Percentiles rank a stretch among this genome's conserved stretches.
phyloP scores from a whole-genome alignment of 2,113 vertebrate genomes.

The Elanoides forficatus region DNA sequence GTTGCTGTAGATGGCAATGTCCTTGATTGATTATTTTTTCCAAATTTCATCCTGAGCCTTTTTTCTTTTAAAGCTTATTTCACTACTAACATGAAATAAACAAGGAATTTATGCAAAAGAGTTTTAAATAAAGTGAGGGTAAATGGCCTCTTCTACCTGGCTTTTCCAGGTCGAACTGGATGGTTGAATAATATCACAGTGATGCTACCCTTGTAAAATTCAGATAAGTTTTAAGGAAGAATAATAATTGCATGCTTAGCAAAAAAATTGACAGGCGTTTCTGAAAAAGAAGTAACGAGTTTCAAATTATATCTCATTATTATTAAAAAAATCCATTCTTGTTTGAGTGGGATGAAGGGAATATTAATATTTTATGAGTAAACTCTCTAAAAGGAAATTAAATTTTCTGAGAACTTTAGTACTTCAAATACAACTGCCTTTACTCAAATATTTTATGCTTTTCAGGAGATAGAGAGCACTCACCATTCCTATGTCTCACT shows the following conservation, averaged over 20 bases:
- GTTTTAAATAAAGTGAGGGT: not conserved
- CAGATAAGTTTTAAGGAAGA: not conserved
- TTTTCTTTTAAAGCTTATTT: not conserved
- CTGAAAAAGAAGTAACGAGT: not conserved
- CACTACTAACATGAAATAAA: not conserved
- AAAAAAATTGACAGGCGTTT: not conserved
- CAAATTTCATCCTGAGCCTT: not conserved
- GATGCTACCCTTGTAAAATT: not conserved
- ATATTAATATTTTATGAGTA: not conserved
- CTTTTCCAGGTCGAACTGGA: not conserved
- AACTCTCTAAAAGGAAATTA: not conserved
- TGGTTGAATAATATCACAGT: not conserved
- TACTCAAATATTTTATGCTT: not conserved
- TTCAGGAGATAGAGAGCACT: not conserved
- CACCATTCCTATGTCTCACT: not conserved
- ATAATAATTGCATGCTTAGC: not conserved
- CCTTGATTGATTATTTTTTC: not conserved
- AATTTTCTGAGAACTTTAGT: not conserved
- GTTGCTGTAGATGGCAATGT: not conserved
- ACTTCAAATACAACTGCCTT: not conserved
- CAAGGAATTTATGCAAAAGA: not conserved
- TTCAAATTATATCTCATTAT: not conserved
- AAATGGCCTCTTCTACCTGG: not conserved
- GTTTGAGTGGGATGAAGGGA: not conserved
- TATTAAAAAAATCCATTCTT: not conserved